Evolutionary conservation across 2,113 vertebrate genomes (phyloP).

Genomic region (Amphiprion ocellaris): DNA sequence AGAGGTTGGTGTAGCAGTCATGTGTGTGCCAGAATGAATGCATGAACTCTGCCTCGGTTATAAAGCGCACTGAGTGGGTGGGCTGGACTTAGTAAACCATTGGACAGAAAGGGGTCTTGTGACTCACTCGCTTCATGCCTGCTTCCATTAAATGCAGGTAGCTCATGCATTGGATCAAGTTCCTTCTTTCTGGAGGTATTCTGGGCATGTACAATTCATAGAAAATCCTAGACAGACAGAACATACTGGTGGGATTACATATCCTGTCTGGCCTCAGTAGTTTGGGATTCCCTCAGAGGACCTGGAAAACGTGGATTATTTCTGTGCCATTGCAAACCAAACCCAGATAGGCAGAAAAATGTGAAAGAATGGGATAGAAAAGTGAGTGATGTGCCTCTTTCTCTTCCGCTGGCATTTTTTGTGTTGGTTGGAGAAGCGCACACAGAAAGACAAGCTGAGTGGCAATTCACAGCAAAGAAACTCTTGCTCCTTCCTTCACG

Average conservation of each 20-base stretch:
- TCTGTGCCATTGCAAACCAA: constrained; percentile 11
- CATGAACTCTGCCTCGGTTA: too few relatives aligned
- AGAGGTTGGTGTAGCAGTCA: too few relatives aligned
- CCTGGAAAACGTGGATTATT: constrained; percentile 35
- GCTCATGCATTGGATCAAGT: neutral
- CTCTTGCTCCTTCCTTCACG: constrained; percentile 17
- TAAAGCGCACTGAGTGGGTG: too few relatives aligned
- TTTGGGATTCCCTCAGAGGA: constrained; percentile 44
- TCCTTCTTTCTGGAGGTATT: constrained; percentile 21
- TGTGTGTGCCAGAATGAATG: too few relatives aligned
- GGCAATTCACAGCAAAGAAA: constrained; percentile 21
- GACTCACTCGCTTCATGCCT: too few relatives aligned
- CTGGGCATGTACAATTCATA: constrained; percentile 18
- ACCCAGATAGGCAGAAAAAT: constrained; percentile 38
- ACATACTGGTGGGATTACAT: constrained; percentile 36
- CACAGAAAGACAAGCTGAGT: constrained; percentile 26
- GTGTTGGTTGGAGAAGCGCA: constrained; percentile 6
- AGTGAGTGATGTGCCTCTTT: constrained; percentile 20
- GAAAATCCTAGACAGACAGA: constrained; percentile 29
- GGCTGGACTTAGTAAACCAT: too few relatives aligned
- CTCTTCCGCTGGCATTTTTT: constrained; percentile 14
- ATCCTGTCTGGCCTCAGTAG: constrained; percentile 48
- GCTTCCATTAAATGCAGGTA: neutral
- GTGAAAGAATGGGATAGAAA: constrained; percentile 5
- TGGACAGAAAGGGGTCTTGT: too few relatives aligned